Evolutionary conservation across 92 coral and sea anemone species (phyloP).

Genomic region (Nematostella vectensis): DNA sequence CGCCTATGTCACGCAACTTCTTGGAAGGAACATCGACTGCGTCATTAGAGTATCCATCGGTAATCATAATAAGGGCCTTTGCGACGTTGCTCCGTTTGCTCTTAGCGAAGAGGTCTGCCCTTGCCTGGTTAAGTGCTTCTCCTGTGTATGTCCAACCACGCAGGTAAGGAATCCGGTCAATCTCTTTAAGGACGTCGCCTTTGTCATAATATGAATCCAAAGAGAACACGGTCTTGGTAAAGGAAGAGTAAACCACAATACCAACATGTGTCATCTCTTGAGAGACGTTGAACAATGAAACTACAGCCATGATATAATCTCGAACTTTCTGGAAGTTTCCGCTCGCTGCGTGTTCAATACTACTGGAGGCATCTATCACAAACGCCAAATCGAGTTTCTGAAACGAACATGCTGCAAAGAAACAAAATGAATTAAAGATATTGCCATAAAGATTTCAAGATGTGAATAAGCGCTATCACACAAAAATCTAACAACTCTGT

Average conservation of each 20-base stretch:
- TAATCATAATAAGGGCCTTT: constrained; percentile 44
- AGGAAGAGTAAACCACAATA: constrained; percentile 13
- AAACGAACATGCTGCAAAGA: constrained; percentile 42
- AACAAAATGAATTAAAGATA: not conserved
- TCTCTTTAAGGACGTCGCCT: not conserved
- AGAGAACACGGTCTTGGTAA: not conserved
- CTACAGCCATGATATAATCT: constrained; percentile 37
- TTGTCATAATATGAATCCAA: constrained; percentile 7
- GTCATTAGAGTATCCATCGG: constrained; percentile 66
- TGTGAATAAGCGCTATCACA: too few species aligned
- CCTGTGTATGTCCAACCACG: constrained; percentile 70
- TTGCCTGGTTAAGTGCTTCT: constrained; percentile 39
- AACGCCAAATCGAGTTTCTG: constrained; percentile 62
- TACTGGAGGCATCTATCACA: constrained; percentile 76
- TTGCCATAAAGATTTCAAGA: too few species aligned
- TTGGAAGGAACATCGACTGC: constrained; percentile 52
- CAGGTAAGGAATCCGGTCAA: constrained; percentile 12
- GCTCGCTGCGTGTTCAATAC: constrained; percentile 36
- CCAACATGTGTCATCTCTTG: constrained; percentile 47
- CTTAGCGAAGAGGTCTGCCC: constrained; percentile 33
- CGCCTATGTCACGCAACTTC: constrained; percentile 70
- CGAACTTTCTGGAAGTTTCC: constrained; percentile 45
- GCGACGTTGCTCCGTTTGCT: constrained; percentile 58
- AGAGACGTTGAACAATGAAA: constrained; percentile 43
- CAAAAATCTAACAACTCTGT: too few species aligned